These are phyloP conservation scores for Echinometra lucunter DNA, from an alignment of 53 echinoderm and acorn worm species.

Conservation along the genomic window DNA sequence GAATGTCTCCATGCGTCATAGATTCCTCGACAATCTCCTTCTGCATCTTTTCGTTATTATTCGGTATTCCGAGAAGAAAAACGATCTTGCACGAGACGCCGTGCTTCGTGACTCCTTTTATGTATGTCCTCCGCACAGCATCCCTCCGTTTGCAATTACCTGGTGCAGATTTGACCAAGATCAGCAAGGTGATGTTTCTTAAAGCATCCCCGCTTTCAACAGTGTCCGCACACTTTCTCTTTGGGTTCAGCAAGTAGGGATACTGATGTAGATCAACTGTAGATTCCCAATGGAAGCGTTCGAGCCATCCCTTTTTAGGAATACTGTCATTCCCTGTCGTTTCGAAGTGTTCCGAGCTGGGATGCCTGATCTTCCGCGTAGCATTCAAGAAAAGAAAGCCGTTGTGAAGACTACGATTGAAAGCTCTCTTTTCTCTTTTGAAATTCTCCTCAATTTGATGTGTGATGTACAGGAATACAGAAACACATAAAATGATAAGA, in stretches of 20 bases:
- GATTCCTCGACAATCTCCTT: slow-evolving; percentile 58
- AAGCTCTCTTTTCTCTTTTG: not conserved
- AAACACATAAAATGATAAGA: not conserved
- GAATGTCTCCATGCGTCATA: slow-evolving; percentile 71
- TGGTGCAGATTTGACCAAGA: slow-evolving; percentile 77
- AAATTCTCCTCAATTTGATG: not conserved
- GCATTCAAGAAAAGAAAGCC: not conserved
- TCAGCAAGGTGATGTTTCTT: slow-evolving; percentile 67
- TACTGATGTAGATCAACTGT: not conserved
- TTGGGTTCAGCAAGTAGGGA: not conserved
- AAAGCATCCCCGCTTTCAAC: not conserved
- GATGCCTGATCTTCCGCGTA: not conserved
- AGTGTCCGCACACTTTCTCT: not conserved
- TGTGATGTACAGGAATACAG: not conserved
- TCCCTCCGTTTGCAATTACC: slow-evolving; percentile 59
- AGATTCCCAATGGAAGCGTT: not conserved
- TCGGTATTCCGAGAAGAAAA: slow-evolving; percentile 63
- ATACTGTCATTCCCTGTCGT: not conserved
- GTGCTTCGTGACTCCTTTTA: not conserved
- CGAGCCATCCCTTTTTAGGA: not conserved
- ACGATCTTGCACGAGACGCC: not conserved
- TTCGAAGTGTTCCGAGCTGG: not conserved
- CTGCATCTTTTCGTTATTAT: not conserved
- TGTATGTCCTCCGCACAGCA: slow-evolving; percentile 76
- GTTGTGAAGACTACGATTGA: not conserved